Evolutionary conservation across 2,797 vertebrate species (phyloP).

Genomic region (Danio kyathit): DNA sequence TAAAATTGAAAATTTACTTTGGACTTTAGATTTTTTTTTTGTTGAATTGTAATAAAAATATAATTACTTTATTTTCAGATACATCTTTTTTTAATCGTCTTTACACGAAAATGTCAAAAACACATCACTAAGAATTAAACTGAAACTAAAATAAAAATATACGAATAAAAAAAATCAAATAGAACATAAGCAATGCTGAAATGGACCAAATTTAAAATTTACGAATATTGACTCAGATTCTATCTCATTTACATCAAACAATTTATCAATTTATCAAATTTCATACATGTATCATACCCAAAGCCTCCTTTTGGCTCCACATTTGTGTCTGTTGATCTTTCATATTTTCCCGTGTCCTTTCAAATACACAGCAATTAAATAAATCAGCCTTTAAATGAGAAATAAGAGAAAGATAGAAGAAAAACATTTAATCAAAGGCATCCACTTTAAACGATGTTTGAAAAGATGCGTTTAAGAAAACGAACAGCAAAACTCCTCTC

Average conservation of each 20-base stretch:
- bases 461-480: constrained; percentile 33
- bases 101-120: too few relatives aligned
- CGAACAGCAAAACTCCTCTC: constrained; percentile 27
- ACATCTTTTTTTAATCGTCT: too few relatives aligned
- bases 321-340: constrained; percentile 18
- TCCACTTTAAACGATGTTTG: constrained; percentile 41
- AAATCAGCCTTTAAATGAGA: constrained; percentile 41
- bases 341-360: constrained; percentile 21
- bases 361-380: constrained; percentile 38
- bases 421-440: constrained; percentile 40
- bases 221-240: neutral
- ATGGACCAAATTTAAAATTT: too few relatives aligned
- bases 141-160: too few relatives aligned
- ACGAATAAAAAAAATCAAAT: too few relatives aligned
- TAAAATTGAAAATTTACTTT: too few relatives aligned
- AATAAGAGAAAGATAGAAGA: constrained; percentile 9
- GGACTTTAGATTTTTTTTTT: too few relatives aligned
- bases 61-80: too few relatives aligned
- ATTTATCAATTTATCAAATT: neutral
- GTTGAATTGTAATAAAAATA: too few relatives aligned
- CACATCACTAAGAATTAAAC: too few relatives aligned
- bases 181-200: too few relatives aligned
- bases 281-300: neutral
- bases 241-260: neutral
- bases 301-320: constrained; percentile 5